These are phyloP conservation scores for Eueides isabella DNA, from an alignment of 1,140 invertebrate species.

Conservation along the genomic window DNA sequence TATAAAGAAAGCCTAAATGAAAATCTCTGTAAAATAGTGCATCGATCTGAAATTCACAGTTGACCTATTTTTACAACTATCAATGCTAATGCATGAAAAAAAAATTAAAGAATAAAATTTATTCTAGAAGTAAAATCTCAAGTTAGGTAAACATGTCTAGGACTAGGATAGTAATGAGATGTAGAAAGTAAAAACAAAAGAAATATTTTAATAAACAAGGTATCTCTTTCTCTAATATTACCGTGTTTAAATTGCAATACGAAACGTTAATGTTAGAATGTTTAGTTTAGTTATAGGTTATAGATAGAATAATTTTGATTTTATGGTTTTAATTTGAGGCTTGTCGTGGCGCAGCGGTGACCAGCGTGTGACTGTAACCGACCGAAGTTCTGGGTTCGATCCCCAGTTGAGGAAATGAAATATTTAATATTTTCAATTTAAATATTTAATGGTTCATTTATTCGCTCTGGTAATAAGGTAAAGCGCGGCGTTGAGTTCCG, in stretches of 20 bases:
- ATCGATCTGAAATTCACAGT: neutral
- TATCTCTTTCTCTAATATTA: neutral
- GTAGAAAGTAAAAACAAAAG: constrained; percentile 2
- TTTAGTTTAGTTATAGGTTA: too few species aligned
- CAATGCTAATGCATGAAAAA: constrained; percentile 17
- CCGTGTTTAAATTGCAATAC: neutral
- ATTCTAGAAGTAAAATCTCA: neutral
- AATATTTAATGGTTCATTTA: too few species aligned
- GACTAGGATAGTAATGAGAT: neutral
- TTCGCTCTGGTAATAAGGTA: too few species aligned
- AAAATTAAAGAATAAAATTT: constrained; percentile 1
- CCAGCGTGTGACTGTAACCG: too few species aligned
- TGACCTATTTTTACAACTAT: constrained; percentile 14
- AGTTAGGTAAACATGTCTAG: neutral
- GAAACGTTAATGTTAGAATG: too few species aligned
- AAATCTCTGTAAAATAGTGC: constrained; percentile 1
- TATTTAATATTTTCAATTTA: too few species aligned
- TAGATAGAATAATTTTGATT: too few species aligned
- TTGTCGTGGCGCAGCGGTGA: too few species aligned
- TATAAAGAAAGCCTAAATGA: neutral
- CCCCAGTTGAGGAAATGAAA: too few species aligned
- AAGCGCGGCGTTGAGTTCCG: too few species aligned
- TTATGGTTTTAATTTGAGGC: too few species aligned
- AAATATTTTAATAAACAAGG: neutral
- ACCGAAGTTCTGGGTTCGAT: too few species aligned